These are phyloP conservation scores for Trematocara unimaculatum DNA, from an alignment of 2,113 vertebrate species.

Conservation along the genomic window DNA sequence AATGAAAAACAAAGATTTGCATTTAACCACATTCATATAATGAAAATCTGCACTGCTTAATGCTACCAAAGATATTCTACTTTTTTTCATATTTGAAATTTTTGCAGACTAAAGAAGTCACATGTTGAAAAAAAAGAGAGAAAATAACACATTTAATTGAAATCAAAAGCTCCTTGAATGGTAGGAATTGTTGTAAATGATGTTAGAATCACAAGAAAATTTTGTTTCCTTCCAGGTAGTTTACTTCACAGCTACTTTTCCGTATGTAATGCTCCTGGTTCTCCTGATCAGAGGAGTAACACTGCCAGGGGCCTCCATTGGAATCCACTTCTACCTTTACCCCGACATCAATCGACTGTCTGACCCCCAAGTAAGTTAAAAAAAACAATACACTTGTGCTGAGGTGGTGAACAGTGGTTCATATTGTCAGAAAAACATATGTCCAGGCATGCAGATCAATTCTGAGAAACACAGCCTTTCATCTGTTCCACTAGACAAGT, in stretches of 20 bases:
- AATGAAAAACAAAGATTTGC: neutral
- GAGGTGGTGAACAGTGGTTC: neutral
- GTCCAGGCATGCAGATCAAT: neutral
- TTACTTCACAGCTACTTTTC: slow-evolving; percentile 95
- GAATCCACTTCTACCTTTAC: slow-evolving; percentile 90
- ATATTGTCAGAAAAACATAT: neutral
- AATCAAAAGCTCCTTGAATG: neutral
- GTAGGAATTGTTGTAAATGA: neutral
- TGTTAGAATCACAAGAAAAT: neutral
- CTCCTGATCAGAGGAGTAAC: slow-evolving; percentile 86
- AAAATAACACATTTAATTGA: neutral
- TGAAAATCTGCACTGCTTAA: neutral
- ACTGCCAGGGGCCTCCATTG: slow-evolving; percentile 82
- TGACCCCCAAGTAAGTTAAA: slow-evolving; percentile 84
- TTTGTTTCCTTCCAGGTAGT: slow-evolving; percentile 78
- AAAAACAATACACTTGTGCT: neutral
- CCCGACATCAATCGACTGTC: slow-evolving; percentile 83
- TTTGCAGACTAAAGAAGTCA: neutral
- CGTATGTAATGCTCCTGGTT: slow-evolving; percentile 88
- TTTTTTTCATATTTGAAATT: neutral
- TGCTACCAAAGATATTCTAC: neutral
- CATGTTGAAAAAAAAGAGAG: neutral
- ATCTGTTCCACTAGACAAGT: neutral
- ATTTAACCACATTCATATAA: neutral
- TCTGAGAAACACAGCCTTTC: neutral